These are phyloP conservation scores for Schizotus pectinicornis DNA, from an alignment of 2,888 invertebrate species.

Conservation along the genomic window DNA sequence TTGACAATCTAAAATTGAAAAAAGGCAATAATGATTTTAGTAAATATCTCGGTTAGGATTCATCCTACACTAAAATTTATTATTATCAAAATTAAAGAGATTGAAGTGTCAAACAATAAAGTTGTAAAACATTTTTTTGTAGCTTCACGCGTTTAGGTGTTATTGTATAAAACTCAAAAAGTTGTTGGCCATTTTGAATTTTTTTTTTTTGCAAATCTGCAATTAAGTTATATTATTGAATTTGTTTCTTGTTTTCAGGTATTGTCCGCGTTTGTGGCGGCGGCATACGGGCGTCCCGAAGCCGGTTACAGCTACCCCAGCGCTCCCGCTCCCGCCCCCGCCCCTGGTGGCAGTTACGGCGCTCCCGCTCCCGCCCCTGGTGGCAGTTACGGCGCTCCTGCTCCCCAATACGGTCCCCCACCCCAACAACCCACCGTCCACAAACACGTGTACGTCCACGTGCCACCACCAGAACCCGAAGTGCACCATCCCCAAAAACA, in stretches of 20 bases:
- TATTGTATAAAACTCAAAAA: too few species aligned
- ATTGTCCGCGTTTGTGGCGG: conserved; percentile 43
- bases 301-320: conserved; percentile 41
- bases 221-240: too few species aligned
- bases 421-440: conserved; percentile 79
- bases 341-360: conserved; percentile 57
- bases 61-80: too few species aligned
- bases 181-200: neutral
- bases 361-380: conserved; percentile 59
- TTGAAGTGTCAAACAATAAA: too few species aligned
- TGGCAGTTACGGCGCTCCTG: conserved; percentile 61
- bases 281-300: conserved; percentile 57
- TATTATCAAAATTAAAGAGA: too few species aligned
- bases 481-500: conserved; percentile 70
- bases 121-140: too few species aligned
- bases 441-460: conserved; percentile 91
- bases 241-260: conserved; percentile 9
- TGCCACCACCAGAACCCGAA: conserved; percentile 86
- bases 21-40: too few species aligned
- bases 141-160: too few species aligned
- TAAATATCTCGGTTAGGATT: too few species aligned
- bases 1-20: too few species aligned
- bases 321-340: conserved; percentile 57
- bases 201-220: too few species aligned
- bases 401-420: conserved; percentile 74